Conservation (phyloP, 2,113 vertebrate species). For the Percopsis transmontana region DNA sequence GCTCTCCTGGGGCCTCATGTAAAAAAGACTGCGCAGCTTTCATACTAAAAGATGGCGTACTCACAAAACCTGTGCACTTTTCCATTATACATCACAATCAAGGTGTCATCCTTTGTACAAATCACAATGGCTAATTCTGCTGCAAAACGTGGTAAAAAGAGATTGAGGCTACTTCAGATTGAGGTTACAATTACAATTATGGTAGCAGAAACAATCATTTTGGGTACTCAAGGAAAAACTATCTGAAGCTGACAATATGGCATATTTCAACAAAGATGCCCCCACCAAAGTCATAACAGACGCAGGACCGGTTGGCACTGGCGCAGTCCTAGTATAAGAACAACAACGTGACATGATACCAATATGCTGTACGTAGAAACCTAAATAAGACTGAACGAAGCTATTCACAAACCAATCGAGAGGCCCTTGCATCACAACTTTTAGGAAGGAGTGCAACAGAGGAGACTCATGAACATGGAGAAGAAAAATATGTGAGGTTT, state of each 20-base stretch:
- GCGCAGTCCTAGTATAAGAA: not conserved
- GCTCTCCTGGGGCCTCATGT: too few species aligned
- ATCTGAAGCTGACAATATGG: not conserved
- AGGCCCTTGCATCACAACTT: slow-evolving; percentile 2
- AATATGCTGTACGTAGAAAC: not conserved
- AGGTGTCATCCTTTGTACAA: too few species aligned
- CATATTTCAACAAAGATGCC: not conserved
- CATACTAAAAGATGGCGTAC: too few species aligned
- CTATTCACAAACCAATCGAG: not conserved
- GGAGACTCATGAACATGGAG: slow-evolving; percentile 18
- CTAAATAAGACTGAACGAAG: not conserved
- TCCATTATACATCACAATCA: too few species aligned
- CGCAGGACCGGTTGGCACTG: not conserved
- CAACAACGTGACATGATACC: not conserved
- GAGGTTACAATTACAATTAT: too few species aligned
- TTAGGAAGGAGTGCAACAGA: slow-evolving; percentile 5
- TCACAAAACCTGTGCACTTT: too few species aligned
- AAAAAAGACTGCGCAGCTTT: too few species aligned
- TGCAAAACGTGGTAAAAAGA: too few species aligned
- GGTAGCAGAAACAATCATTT: not conserved
- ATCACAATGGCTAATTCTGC: too few species aligned
- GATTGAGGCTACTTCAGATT: too few species aligned
- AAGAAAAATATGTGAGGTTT: slow-evolving; percentile 31
- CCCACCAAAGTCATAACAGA: not conserved
- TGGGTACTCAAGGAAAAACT: not conserved